A percentile compares a stretch with the other conserved stretches of the same genome.
Evolutionary conservation across 2,113 vertebrate genomes (phyloP).

Genomic region (Microcebus griseorufus): DNA sequence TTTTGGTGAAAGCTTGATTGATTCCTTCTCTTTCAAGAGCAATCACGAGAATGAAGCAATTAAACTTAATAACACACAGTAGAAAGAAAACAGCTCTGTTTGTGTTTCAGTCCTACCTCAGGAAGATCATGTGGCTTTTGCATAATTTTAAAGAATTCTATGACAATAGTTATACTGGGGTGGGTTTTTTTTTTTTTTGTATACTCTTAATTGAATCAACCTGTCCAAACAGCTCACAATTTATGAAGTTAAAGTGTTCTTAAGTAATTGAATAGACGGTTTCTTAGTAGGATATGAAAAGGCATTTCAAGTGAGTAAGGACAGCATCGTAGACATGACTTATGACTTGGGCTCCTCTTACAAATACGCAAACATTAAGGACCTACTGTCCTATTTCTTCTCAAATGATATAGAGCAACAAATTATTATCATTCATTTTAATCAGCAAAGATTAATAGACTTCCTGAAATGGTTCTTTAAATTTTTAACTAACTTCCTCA

Average conservation of each 20-base stretch:
- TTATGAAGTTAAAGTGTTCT: slow-evolving; percentile 49
- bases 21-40: slow-evolving; percentile 61
- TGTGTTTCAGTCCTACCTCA: slow-evolving; percentile 28
- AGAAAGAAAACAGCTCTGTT: slow-evolving; percentile 48
- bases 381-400: not conserved
- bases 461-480: not conserved
- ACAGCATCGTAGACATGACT: not conserved
- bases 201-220: slow-evolving; percentile 47
- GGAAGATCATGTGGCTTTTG: slow-evolving; percentile 41
- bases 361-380: not conserved
- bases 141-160: slow-evolving; percentile 50
- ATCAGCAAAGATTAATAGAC: slow-evolving; percentile 4
- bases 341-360: not conserved
- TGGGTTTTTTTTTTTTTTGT: not conserved
- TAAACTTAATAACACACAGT: slow-evolving; percentile 53
- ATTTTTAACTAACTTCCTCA: slow-evolving; percentile 37
- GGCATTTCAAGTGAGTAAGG: not conserved
- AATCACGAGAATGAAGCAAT: slow-evolving; percentile 67
- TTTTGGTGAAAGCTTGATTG: slow-evolving; percentile 59
- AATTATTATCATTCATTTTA: slow-evolving; percentile 19
- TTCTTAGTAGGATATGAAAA: slow-evolving; percentile 30
- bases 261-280: slow-evolving; percentile 52
- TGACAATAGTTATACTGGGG: not conserved
- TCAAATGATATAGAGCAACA: not conserved
- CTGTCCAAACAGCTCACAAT: slow-evolving; percentile 54